Evolutionary conservation across 2,113 vertebrate species (phyloP).

Genomic region (Oreotrochilus melanogaster): DNA sequence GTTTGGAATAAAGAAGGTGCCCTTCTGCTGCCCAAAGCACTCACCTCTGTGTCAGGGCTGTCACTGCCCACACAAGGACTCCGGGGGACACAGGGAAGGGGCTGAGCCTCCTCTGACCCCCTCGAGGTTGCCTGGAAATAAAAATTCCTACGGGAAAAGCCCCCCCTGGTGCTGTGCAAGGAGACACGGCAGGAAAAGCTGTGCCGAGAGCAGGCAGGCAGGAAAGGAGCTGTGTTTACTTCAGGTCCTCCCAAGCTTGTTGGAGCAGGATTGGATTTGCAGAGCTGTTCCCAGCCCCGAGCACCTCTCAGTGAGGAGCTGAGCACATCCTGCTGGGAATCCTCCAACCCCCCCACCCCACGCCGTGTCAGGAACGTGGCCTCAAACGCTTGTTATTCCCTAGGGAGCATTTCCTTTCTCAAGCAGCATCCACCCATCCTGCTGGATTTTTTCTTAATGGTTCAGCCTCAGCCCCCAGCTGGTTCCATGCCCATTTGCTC

Average conservation of each 20-base stretch:
- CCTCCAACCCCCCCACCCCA: accelerated
- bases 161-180: not conserved
- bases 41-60: not conserved
- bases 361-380: accelerated
- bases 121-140: not conserved
- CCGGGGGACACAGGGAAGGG: not conserved
- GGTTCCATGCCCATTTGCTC: not conserved
- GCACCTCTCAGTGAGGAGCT: accelerated
- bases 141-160: not conserved
- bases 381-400: not conserved
- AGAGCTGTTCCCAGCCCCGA: not conserved
- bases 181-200: not conserved
- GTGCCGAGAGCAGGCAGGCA: not conserved
- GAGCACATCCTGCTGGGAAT: not conserved
- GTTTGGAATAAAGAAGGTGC: not conserved
- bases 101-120: not conserved
- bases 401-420: not conserved
- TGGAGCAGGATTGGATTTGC: not conserved
- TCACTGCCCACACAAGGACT: not conserved
- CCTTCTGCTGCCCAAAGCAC: accelerated
- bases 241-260: not conserved
- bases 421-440: not conserved
- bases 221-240: not conserved
- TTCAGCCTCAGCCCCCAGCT: not conserved
- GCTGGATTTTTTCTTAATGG: not conserved